Evolutionary conservation across 2,113 vertebrate species (phyloP), one percentile per base, ranked within the genome.

Genomic region (Pedionomus torquatus): DNA sequence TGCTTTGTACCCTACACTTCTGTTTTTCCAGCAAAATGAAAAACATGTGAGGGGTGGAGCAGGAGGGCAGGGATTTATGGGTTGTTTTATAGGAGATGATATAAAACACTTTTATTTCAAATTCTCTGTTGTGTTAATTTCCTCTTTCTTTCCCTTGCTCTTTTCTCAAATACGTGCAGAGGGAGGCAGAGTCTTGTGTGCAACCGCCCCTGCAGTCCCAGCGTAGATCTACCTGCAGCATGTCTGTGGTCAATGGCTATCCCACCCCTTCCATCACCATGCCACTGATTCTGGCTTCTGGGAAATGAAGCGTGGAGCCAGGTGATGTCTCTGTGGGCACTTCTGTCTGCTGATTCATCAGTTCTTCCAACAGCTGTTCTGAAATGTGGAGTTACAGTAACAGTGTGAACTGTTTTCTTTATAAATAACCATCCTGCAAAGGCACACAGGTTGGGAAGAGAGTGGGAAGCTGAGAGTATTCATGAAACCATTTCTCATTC

Each of bases 61-160:
- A 86, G 88, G 30, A 95, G 96, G 93, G 95, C 88, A 95, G 76
- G 77, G 93, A 96, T 97, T 97, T 97, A 97, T 81, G 85, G 83
- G 23, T 89, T 90, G 77, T 86, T 96, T 97, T 93, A 96, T 64
- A 43, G 83, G 76, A 93, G 97, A 97, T 84, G 93, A 93, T 94
- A 96, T 96, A 96, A 96, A 96, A 11, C 66, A 78, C 87, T 96
- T 95, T 87, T 55, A 95, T 90, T 92, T 93, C 85, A 94, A 89
- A 49, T 68, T 84, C 94, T 97, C 86, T 90, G 85, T 95, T 95
- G 90, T 81, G 68, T 79, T 90, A 31, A 93, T 95, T 97, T 92
- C 97, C 96, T 93, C 90, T 90, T 90, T 91, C 84, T 70, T 72
- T 71, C 72, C 48, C 78, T 72, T 70, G 82, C 65, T 78, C 84